phyloP scores from a whole-genome alignment of 2,888 invertebrate genomes.

The Reticulitermes lucifugus region DNA sequence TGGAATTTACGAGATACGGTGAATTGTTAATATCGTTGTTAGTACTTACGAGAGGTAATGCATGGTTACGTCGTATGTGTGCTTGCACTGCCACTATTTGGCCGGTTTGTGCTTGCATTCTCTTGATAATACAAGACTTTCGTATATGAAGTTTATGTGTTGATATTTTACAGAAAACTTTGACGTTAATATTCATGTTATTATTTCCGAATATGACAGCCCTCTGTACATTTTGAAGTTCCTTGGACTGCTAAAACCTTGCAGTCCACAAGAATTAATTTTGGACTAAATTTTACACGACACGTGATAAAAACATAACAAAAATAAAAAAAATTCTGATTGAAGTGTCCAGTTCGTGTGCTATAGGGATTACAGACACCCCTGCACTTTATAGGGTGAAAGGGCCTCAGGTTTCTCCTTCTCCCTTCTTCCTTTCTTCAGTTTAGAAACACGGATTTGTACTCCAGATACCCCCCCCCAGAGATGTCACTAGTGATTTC shows the following conservation, averaged over 20 bases:
- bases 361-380: not conserved
- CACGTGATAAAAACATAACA: not conserved
- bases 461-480: not conserved
- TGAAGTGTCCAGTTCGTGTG: conserved; percentile 2
- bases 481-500: conserved; percentile 22
- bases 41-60: no score
- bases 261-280: not conserved
- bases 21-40: no score
- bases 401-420: not conserved
- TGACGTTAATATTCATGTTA: no score
- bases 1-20: no score
- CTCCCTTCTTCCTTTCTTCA: not conserved
- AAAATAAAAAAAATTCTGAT: not conserved
- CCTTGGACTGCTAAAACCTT: not conserved
- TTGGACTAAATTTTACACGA: not conserved
- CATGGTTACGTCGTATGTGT: no score
- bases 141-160: no score
- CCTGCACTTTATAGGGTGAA: not conserved
- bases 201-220: no score
- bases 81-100: no score
- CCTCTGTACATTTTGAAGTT: no score
- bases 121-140: no score
- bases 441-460: conserved; percentile 31
- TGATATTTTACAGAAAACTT: no score
- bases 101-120: no score